Evolutionary conservation across 2,113 vertebrate species (phyloP).

Genomic region (Suricata suricatta): DNA sequence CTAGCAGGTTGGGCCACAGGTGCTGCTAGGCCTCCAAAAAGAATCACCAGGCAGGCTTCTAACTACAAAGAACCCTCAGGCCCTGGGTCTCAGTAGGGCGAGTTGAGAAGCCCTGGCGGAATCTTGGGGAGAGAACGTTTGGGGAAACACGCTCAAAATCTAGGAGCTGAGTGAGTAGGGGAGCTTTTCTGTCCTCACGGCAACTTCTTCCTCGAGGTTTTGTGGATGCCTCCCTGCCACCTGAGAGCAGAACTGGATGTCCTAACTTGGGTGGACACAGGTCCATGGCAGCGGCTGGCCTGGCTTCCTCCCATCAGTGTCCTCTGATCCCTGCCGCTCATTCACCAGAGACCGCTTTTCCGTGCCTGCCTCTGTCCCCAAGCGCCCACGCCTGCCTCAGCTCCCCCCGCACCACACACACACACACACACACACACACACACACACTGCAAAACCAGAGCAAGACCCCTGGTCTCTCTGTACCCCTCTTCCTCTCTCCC

Average conservation of each 20-base stretch:
- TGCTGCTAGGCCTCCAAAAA: fast-evolving
- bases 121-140: fast-evolving
- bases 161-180: fast-evolving
- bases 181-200: fast-evolving
- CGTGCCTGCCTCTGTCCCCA: too few relatives aligned
- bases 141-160: background rate
- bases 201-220: background rate
- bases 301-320: fast-evolving
- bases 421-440: background rate
- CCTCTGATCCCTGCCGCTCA: background rate
- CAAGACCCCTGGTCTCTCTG: background rate
- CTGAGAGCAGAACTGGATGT: fast-evolving
- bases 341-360: fast-evolving
- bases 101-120: fast-evolving
- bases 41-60: fast-evolving
- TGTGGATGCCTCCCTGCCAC: fast-evolving
- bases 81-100: fast-evolving
- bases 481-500: background rate
- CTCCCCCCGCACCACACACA: background rate
- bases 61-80: fast-evolving
- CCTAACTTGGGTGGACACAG: fast-evolving
- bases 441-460: background rate
- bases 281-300: fast-evolving
- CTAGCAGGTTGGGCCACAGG: background rate
- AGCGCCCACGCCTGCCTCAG: fast-evolving